Percentiles rank a stretch among this genome's conserved stretches.
Conservation (phyloP, 2,797 vertebrate species). For the Cheirogaleus major region DNA sequence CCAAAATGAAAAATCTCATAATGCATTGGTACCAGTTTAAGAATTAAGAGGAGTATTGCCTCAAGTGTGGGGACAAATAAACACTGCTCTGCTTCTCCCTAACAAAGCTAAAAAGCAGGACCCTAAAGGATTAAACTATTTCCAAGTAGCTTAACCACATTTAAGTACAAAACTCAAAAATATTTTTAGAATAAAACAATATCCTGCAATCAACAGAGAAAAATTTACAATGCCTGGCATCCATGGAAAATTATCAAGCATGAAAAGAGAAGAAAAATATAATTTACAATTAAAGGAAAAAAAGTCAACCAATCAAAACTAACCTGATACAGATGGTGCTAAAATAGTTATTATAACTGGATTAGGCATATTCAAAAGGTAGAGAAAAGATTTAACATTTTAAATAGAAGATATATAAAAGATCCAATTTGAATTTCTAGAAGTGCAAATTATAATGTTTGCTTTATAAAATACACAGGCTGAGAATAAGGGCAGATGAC, state of each 20-base stretch:
- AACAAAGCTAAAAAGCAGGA: not conserved
- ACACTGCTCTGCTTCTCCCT: not conserved
- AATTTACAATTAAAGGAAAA: not conserved
- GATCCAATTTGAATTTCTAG: constrained; percentile 39
- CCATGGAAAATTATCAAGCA: not conserved
- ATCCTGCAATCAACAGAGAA: not conserved
- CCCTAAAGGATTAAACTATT: not conserved
- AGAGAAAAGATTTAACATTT: constrained; percentile 19
- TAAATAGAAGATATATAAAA: constrained; percentile 37
- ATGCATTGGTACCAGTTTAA: not conserved
- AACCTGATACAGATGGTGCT: not conserved
- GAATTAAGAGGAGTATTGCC: not conserved
- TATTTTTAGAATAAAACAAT: not conserved
- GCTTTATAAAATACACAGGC: constrained; percentile 29
- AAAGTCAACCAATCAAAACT: not conserved
- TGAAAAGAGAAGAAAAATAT: constrained; percentile 9
- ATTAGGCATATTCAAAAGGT: not conserved
- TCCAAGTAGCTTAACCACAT: not conserved
- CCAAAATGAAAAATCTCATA: not conserved
- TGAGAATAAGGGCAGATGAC: constrained; percentile 38
- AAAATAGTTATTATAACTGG: constrained; percentile 30
- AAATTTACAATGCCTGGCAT: not conserved
- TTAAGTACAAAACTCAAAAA: not conserved
- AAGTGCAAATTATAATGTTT: constrained; percentile 48
- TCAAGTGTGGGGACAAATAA: not conserved